A percentile compares a stretch with the other conserved stretches of the same genome.
These are phyloP conservation scores for Glossophaga mutica DNA, from an alignment of 2,797 vertebrate genomes.

Conservation along the genomic window DNA sequence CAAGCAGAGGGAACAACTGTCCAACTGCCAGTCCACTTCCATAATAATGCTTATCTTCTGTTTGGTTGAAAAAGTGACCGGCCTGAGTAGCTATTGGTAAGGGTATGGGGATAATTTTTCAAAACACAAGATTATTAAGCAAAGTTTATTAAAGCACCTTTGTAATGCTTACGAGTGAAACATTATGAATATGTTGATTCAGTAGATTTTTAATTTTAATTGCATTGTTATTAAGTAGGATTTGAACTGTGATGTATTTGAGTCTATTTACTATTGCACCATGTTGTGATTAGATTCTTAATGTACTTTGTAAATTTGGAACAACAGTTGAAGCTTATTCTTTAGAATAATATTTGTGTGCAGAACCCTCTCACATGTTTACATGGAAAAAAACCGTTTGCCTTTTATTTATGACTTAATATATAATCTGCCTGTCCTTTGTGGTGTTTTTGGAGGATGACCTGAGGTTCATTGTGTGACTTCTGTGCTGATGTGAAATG, in stretches of 20 bases:
- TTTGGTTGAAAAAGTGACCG: constrained; percentile 71
- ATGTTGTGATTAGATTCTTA: neutral
- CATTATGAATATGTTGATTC: neutral
- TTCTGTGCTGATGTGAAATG: neutral
- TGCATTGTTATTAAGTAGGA: neutral
- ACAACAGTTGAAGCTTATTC: neutral
- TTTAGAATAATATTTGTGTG: neutral
- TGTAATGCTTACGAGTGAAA: neutral
- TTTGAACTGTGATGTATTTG: neutral
- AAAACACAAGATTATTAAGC: constrained; percentile 41
- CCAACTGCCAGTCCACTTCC: constrained; percentile 79
- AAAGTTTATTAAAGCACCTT: neutral
- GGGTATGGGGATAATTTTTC: constrained; percentile 34
- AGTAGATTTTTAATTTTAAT: neutral
- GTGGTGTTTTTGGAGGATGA: neutral
- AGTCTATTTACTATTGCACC: neutral
- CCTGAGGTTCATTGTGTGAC: neutral
- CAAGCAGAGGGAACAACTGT: constrained; percentile 87
- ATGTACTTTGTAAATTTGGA: neutral
- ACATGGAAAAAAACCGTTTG: neutral
- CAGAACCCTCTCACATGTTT: constrained; percentile 19
- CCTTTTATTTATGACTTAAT: constrained; percentile 9
- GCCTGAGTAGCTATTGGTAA: constrained; percentile 68
- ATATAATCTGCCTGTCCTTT: neutral
- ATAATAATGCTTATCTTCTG: constrained; percentile 75